A percentile compares a stretch with the other conserved stretches of the same genome.
These are phyloP conservation scores for Cosmia trapezina DNA, from an alignment of 2,888 invertebrate genomes.

Conservation along the genomic window DNA sequence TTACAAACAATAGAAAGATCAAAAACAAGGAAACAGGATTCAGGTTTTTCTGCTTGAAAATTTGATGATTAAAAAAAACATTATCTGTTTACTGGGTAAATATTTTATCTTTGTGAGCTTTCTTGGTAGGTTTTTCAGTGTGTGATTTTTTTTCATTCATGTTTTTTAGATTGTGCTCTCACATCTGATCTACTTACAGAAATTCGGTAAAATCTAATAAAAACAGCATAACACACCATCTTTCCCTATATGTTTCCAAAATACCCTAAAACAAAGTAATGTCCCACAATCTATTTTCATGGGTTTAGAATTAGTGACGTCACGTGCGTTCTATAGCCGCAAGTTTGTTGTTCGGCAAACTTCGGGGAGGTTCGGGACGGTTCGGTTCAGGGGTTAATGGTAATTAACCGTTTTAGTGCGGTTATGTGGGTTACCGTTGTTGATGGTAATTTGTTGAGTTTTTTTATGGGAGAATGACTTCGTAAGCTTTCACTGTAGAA, in stretches of 20 bases:
- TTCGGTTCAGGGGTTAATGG: slow-evolving; percentile 73
- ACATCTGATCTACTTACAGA: background rate
- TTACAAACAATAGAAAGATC: background rate
- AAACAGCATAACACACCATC: background rate
- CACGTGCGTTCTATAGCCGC: slow-evolving; percentile 75
- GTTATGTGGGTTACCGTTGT: slow-evolving; percentile 49
- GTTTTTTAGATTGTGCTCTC: too few species aligned
- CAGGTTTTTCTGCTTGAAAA: background rate
- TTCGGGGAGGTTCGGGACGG: slow-evolving; percentile 50
- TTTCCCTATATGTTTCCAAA: slow-evolving; percentile 1
- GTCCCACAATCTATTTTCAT: slow-evolving; percentile 49
- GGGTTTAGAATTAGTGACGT: slow-evolving; percentile 61
- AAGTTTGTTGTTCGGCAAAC: slow-evolving; percentile 69
- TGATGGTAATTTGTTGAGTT: slow-evolving; percentile 17
- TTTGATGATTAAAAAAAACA: background rate
- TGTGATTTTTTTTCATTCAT: too few species aligned
- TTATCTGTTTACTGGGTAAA: background rate
- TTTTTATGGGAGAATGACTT: slow-evolving; percentile 18
- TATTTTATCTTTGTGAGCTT: background rate
- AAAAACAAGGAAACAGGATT: background rate
- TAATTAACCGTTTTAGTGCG: slow-evolving; percentile 71
- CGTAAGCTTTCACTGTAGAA: background rate
- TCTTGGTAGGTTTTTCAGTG: background rate
- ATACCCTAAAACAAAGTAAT: slow-evolving; percentile 26
- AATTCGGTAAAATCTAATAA: background rate